Base-by-base conservation (phyloP, 2,797 vertebrate genomes). In the Holocentrus rufus region DNA sequence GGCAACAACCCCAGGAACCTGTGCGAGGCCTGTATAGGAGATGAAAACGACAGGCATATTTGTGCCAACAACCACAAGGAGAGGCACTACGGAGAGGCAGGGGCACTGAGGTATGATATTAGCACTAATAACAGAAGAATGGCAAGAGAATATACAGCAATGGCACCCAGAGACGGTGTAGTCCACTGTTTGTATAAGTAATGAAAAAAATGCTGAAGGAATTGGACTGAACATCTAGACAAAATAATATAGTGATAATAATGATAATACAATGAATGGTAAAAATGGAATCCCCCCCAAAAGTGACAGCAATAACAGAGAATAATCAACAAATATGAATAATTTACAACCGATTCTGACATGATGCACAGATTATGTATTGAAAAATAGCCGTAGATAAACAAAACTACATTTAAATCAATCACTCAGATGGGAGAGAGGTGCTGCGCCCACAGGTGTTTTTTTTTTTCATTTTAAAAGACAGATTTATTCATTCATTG, bases 1-100 rank as follows among this genome's bases (percentile, higher is more conserved):
- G 94, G 94, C 39, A 95, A 89, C 89, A 95, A 95, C 83, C 94
- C 94, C 27, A 94, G 91, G 87, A 95, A 95, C 91, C 92, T 95
- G 66, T 95, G 94, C 0, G 94, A 95, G 81, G 94, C 94, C 80
- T 95, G 94, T 42, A 95, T 95, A 22, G 94, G 94, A 30, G 94
- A 95, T 4, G 94, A 95, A 25, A 94, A 94, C 17, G 94, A 95
- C 88, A 80, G 92, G 4, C 91, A 95, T 86, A 95, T 95, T 61
- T 95, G 94, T 4, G 94, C 78, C 84, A 94, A 87, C 90, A 94
- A 92, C 86, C 91, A 88, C 69, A 74, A 85, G 34, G 94, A 95
- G 87, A 85, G 94, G 42, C 94, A 95, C 83, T 95, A 89, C 0
- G 94, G 94, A 23, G 94, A 95, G 79, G 86, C 93, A 0, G 94